These are phyloP conservation scores for Spisula solida DNA, from an alignment of 2,888 invertebrate species.

Conservation along the genomic window DNA sequence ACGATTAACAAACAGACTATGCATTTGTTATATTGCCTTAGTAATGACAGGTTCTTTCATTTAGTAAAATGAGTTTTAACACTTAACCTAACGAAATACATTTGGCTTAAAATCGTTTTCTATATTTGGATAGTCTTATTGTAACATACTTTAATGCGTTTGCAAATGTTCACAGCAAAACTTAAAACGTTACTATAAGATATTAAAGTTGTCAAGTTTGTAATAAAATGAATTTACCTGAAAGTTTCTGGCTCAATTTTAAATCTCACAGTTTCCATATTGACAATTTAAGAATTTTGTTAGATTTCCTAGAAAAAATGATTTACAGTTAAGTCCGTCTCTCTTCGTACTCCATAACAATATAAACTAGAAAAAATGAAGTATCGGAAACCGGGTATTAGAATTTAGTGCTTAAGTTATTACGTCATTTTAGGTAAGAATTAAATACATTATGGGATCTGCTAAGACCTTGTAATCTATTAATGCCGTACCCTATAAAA, in stretches of 20 bases:
- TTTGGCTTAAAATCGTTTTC: no score
- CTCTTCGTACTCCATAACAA: not conserved
- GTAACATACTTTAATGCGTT: no score
- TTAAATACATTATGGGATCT: constrained; percentile 16
- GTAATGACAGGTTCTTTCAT: no score
- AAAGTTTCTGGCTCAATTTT: not conserved
- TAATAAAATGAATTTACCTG: constrained; percentile 10
- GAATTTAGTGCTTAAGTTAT: not conserved
- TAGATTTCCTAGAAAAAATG: no score
- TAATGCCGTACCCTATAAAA: not conserved
- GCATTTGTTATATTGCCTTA: no score
- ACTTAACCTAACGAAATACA: no score
- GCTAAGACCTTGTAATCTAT: not conserved
- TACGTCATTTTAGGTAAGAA: not conserved
- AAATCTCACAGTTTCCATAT: constrained; percentile 33
- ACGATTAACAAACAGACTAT: no score
- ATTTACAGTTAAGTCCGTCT: not conserved
- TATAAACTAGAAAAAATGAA: not conserved
- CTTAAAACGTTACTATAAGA: no score
- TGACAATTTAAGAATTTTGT: constrained; percentile 15
- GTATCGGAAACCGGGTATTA: not conserved
- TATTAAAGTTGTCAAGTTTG: no score
- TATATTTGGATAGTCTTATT: no score
- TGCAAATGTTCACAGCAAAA: no score
- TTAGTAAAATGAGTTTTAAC: no score